Base-by-base conservation (phyloP, 2,888 invertebrate species). In the Synanthedon andrenaeformis region DNA sequence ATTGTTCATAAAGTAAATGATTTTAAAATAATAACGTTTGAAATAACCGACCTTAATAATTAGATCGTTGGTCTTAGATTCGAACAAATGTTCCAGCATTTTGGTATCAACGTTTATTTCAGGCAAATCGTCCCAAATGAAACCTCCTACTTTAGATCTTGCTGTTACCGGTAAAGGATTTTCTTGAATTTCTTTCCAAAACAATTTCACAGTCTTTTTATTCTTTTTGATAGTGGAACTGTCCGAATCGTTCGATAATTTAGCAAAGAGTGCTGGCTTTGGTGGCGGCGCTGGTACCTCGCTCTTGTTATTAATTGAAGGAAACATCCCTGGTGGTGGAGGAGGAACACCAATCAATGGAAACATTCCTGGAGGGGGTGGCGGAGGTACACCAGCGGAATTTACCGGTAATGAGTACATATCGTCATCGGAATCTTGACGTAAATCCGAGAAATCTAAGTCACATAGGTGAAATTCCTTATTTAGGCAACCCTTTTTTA, bases 181-280 rank as follows among this genome's bases (percentile, higher is more conserved):
- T 61, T 95, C 96, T 62, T 94, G 91, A 6, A 96, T 94, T 81
- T 99, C 97, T 72, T 95, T 95, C 99, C 99, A 99, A 79, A 99
- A 99, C 53, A 99, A 88, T 81, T 98, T 98, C 12, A 99, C 95
- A 23, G 99, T 99, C 77, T 98, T 97, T 83, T 98, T 98, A 72
- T 93, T 96, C 74, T 96, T 96, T 74, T 92, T 94, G 48, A 91
- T 89, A 0, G 91, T 76, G 58, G 88, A 76, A 70, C 84, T 70
- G 67, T 88, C 80, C 13, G 79, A 76, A 53, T 88, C 88, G 53
- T 79, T 81, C 12, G 81, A 74, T 41, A 76, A 57, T 55, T 88
- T 78, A 0, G 76, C 74, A 4, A 79, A 73, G 11, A 71, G 56
- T 1, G 72, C 67, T 57, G 72, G 84, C 73, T 65, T 88, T 35